Conservation (phyloP, 2,113 vertebrate species). For the Gopherus flavomarginatus region DNA sequence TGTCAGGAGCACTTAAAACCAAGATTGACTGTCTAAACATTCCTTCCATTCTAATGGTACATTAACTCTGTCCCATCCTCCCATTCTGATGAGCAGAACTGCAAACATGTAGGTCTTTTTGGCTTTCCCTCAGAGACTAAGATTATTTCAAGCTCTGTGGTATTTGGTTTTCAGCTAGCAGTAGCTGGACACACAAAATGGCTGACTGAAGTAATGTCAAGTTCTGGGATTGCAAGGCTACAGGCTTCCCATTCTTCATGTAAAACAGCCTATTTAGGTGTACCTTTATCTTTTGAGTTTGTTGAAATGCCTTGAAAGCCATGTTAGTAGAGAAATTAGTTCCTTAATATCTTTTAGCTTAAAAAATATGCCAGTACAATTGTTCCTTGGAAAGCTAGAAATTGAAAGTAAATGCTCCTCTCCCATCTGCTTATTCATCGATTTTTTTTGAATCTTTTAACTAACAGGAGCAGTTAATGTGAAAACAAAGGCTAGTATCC, state of each 20-base stretch:
- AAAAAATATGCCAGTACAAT: background rate
- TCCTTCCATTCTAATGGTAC: no score
- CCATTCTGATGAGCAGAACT: no score
- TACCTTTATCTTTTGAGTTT: background rate
- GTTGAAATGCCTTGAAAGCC: background rate
- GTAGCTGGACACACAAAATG: no score
- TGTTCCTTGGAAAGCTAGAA: slow-evolving; percentile 20
- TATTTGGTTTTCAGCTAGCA: no score
- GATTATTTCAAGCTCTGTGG: no score
- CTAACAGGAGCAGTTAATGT: background rate
- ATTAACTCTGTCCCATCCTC: no score
- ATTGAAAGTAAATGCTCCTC: background rate
- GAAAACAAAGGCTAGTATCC: background rate
- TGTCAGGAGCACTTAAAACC: no score
- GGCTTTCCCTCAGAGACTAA: no score
- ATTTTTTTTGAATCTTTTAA: background rate
- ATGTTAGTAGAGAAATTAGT: background rate
- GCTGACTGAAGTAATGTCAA: no score
- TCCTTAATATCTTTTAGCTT: background rate
- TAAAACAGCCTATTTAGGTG: background rate
- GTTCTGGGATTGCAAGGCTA: background rate
- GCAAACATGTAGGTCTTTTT: no score
- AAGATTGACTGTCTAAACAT: no score
- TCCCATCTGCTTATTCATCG: background rate
- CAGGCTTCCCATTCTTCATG: background rate